A percentile compares a stretch with the other conserved stretches of the same genome.
Evolutionary conservation across 2,113 vertebrate species (phyloP).

Genomic region (Dolichallabes microphthalmus): DNA sequence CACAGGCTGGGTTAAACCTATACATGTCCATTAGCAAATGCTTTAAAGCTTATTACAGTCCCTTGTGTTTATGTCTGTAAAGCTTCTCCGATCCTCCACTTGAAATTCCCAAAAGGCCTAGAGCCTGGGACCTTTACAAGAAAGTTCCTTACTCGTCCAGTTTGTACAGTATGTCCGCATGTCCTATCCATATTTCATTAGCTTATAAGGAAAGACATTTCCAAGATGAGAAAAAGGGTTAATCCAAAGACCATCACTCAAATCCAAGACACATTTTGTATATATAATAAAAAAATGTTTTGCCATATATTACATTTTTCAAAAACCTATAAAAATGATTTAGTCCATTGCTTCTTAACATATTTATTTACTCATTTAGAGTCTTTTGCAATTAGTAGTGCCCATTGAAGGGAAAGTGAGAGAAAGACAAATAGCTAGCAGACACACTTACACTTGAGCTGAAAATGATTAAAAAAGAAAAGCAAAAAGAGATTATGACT

Average conservation of each 20-base stretch:
- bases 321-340: background rate
- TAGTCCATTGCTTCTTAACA: background rate
- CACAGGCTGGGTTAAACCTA: background rate
- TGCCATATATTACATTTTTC: background rate
- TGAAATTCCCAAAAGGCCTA: background rate
- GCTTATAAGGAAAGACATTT: background rate
- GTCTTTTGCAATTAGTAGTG: background rate
- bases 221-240: background rate
- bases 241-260: background rate
- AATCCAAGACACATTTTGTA: background rate
- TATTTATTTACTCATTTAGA: background rate
- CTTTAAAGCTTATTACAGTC: background rate
- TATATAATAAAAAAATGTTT: background rate
- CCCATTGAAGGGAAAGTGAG: background rate
- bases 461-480: background rate
- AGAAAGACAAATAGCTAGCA: too few species aligned
- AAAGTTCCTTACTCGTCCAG: background rate
- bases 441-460: background rate
- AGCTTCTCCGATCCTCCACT: background rate
- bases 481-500: background rate
- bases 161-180: background rate
- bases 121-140: background rate
- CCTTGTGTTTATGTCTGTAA: background rate
- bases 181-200: background rate
- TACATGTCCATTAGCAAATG: constrained; percentile 22